A percentile compares a stretch with the other conserved stretches of the same genome.
These are phyloP conservation scores for Lordiphosa fenestrarum DNA, from an alignment of 2,888 invertebrate genomes.

Conservation along the genomic window DNA sequence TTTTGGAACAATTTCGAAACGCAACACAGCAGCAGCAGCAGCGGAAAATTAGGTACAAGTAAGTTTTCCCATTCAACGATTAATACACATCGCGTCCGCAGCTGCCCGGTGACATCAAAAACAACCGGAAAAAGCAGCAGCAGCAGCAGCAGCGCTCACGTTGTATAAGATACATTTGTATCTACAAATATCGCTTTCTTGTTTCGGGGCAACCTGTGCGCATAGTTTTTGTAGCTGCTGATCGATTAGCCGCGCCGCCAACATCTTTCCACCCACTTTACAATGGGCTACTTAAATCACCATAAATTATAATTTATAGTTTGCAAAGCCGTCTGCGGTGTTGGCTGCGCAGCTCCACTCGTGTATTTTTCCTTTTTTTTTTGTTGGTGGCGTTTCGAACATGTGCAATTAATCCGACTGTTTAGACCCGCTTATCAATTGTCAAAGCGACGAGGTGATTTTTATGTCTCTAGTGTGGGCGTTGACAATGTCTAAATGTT, in stretches of 20 bases:
- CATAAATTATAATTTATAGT: slow-evolving; percentile 75
- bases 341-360: slow-evolving; percentile 17
- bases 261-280: slow-evolving; percentile 54
- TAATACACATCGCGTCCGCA: slow-evolving; percentile 71
- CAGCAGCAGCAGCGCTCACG: slow-evolving; percentile 18
- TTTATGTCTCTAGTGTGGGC: slow-evolving; percentile 15
- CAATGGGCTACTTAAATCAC: slow-evolving; percentile 62
- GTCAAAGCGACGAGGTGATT: slow-evolving; percentile 52
- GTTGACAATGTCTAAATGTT: slow-evolving; percentile 46
- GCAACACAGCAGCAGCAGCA: slow-evolving; percentile 59
- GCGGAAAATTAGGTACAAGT: slow-evolving; percentile 40
- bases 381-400: slow-evolving; percentile 44
- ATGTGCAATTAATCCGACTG: slow-evolving; percentile 76
- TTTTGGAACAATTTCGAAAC: slow-evolving; percentile 71
- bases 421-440: slow-evolving; percentile 69
- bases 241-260: slow-evolving; percentile 62
- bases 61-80: slow-evolving; percentile 48
- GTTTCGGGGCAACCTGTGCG: slow-evolving; percentile 66
- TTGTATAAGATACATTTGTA: slow-evolving; percentile 28
- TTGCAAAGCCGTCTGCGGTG: slow-evolving; percentile 27
- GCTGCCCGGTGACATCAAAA: slow-evolving; percentile 73
- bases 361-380: slow-evolving; percentile 10
- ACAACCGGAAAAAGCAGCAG: slow-evolving; percentile 49
- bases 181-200: slow-evolving; percentile 17
- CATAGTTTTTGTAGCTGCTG: slow-evolving; percentile 38